Conservation (phyloP, 2,113 vertebrate genomes). For the Steatornis caripensis region DNA sequence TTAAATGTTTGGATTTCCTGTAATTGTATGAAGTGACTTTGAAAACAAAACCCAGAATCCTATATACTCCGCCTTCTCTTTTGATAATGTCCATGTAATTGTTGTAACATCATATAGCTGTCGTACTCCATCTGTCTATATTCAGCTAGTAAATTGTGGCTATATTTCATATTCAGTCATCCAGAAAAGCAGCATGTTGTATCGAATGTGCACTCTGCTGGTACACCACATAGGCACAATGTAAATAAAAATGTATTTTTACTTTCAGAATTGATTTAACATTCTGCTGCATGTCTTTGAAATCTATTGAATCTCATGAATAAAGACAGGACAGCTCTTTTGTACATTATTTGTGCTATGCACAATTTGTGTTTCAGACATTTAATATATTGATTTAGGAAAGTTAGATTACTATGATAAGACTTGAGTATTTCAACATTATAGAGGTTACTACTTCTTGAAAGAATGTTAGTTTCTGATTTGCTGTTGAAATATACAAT, state of each 20-base stretch:
- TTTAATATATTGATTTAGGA: background rate
- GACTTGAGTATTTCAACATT: background rate
- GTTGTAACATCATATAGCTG: background rate
- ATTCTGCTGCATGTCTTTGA: background rate
- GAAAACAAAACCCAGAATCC: background rate
- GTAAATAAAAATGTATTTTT: constrained; percentile 30
- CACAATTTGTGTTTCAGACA: background rate
- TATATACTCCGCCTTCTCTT: background rate
- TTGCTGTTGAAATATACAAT: background rate
- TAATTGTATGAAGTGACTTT: background rate
- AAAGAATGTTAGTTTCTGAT: background rate
- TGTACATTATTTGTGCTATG: background rate
- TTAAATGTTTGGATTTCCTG: background rate
- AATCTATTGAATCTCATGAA: background rate
- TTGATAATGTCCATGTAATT: background rate
- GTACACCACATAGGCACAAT: background rate
- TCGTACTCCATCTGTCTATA: background rate
- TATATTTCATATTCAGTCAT: background rate
- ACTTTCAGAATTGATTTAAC: background rate
- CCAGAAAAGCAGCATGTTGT: background rate
- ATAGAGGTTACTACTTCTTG: background rate
- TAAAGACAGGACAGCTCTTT: background rate
- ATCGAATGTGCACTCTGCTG: background rate
- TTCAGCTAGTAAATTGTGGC: background rate
- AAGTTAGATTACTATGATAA: background rate